phyloP scores from a whole-genome alignment of 2,888 invertebrate species.

The Gymnocheta viridis region DNA sequence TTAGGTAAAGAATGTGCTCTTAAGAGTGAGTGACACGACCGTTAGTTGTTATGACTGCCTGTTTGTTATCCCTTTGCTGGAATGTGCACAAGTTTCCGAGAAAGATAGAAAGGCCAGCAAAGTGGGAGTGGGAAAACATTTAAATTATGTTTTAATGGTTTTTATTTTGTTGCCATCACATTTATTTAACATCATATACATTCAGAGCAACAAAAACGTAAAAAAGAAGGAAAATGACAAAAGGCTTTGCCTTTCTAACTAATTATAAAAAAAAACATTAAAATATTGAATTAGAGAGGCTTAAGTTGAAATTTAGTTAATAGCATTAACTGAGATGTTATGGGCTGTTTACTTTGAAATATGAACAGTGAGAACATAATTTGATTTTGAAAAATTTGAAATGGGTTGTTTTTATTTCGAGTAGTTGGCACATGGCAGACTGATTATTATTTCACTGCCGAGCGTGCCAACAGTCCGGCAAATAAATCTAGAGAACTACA shows the following conservation, averaged over 20 bases:
- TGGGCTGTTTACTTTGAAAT: too few species aligned
- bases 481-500: too few species aligned
- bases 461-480: too few species aligned
- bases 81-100: not conserved
- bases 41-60: not conserved
- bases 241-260: not conserved
- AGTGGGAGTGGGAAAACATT: not conserved
- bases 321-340: too few species aligned
- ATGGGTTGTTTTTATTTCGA: too few species aligned
- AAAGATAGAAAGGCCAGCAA: not conserved
- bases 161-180: conserved; percentile 20
- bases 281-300: not conserved
- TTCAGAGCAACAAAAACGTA: too few species aligned
- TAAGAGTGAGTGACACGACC: not conserved
- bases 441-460: too few species aligned
- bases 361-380: too few species aligned
- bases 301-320: not conserved
- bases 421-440: too few species aligned
- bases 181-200: conserved; percentile 1
- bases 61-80: not conserved
- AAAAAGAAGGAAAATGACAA: not conserved
- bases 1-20: not conserved
- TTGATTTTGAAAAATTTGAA: too few species aligned
- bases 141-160: conserved; percentile 32
- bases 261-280: not conserved